Base-by-base conservation (phyloP, 1,140 invertebrate species). In the Eupristina koningsbergeri region DNA sequence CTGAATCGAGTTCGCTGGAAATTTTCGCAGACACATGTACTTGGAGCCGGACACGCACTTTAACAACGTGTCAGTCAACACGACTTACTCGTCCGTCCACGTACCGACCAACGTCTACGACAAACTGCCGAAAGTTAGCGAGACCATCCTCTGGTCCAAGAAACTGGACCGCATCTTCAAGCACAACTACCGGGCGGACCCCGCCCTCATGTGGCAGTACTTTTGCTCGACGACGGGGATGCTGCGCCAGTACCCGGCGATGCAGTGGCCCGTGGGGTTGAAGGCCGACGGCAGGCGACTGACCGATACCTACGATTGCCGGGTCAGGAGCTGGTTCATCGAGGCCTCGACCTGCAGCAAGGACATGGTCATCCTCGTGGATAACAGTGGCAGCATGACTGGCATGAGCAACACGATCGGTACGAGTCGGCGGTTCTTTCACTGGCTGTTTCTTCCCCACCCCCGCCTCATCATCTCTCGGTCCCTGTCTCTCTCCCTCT, bases 321-420 rank as follows among this genome's bases (percentile, higher is more conserved):
- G 98, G 17, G 95, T 96, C 29, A 93, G 96, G 71, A 96, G 96
- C 36, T 98, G 98, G 97, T 99, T 98, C 90, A 98, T 99, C 84
- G 96, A 99, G 92, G 98, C 98, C 2, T 97, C 98, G 0, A 98
- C 98, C 0, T 98, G 98, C 86, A 98, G 98, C 17, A 99, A 99
- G 92, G 98, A 99, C 89, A 95, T 99, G 85, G 95, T 99, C 34
- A 98, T 99, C 84, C 92, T 99, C 36, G 93, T 99, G 63, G 99
- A 99, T 90, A 95, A 95, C 61, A 97, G 97, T 81, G 99, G 99
- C n/a, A 99, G 98, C 22, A 99, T 99, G 99, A 96, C 96, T 34
- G 99, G 99, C 41, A 94, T 96, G 86, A 93, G 96, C 61, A 94
- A 94, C 85, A 95, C 96, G 74, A 97, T 97, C 76, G 96, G 91